Evolutionary conservation across 2,113 vertebrate genomes (phyloP), one percentile per base, ranked within the genome.

Genomic region (Ailuropoda melanoleuca): DNA sequence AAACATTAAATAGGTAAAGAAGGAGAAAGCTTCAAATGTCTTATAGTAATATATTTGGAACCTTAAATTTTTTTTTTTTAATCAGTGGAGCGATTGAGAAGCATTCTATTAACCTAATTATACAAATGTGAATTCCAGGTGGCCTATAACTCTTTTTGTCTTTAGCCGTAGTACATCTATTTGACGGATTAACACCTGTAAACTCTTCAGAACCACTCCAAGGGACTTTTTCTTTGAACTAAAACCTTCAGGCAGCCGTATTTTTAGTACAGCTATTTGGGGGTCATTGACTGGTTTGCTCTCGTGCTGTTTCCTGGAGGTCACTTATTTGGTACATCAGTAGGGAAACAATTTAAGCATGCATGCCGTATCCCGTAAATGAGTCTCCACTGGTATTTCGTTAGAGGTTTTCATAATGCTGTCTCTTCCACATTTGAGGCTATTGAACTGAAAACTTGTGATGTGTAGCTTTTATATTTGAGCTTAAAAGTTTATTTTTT

Each of bases 31-130:
- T 53, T 97, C 50, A 60, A 26, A 48, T 78, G 88, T 94, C 24
- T 93, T 72, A 56, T 24, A 90, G 77, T 34, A 84, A 92, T 95
- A 56, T 50, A 64, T 81, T 95, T 93, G 43, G 62, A 90, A 93
- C 17, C n/a, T 48, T 58, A 87, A 24, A 24, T 56, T 39, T 74
- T 62, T 93, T 58, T 64, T 11, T 84, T 50, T 83, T 66, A 64
- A 37, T 70, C 74, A 89, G 8, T 83, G 26, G 34, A 75, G 6
- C 43, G 56, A 19, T 60, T 93, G 60, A 46, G 23, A 88, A 93
- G 3, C 46, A 39, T 95, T 97, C 97, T 75, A 46, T 96, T 89
- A 82, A 85, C 19, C 55, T 92, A 34, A 82, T 96, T 75, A 29
- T 43, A 39, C 6, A 77, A 89, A 24, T 37, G 19, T 85, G 12